phyloP scores from a whole-genome alignment of 1,140 invertebrate species.

The Dufourea novaeangliae region DNA sequence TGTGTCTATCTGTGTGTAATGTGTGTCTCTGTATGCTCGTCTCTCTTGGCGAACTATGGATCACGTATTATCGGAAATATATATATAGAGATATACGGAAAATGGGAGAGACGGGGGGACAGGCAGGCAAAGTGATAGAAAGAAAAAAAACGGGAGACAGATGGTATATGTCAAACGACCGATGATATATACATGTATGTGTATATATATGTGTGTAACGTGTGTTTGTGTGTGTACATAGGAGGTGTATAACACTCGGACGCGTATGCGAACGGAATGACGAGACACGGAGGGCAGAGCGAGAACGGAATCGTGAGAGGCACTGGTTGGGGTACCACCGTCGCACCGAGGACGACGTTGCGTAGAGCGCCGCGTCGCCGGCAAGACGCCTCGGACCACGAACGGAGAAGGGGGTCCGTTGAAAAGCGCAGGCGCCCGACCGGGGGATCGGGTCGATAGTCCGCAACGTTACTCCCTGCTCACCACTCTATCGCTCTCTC shows the following conservation, averaged over 20 bases:
- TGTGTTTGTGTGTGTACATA: too few relatives aligned
- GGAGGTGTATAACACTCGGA: slow-evolving; percentile 55
- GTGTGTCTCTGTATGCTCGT: background rate
- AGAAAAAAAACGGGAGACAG: background rate
- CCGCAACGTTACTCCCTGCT: slow-evolving; percentile 74
- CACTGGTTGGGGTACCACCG: slow-evolving; percentile 75
- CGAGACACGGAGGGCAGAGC: slow-evolving; percentile 63
- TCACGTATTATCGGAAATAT: too few relatives aligned
- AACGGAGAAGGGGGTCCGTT: slow-evolving; percentile 69
- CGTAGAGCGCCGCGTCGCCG: slow-evolving; percentile 78
- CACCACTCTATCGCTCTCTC: slow-evolving; percentile 13
- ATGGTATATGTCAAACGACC: background rate
- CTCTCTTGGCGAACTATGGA: too few relatives aligned
- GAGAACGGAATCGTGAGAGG: slow-evolving; percentile 72
- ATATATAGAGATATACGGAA: slow-evolving; percentile 2
- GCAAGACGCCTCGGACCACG: slow-evolving; percentile 75
- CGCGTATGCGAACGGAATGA: slow-evolving; percentile 56
- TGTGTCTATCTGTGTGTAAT: too few relatives aligned
- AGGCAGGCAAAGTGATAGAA: slow-evolving; percentile 14
- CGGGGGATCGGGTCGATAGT: slow-evolving; percentile 76
- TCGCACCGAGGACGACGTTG: slow-evolving; percentile 73
- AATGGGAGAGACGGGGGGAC: slow-evolving; percentile 1
- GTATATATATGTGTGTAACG: slow-evolving; percentile 4
- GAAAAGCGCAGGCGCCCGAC: slow-evolving; percentile 71
- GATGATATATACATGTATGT: background rate